Base-by-base conservation (phyloP, 1,140 invertebrate species). In the Chymomyza costata region DNA sequence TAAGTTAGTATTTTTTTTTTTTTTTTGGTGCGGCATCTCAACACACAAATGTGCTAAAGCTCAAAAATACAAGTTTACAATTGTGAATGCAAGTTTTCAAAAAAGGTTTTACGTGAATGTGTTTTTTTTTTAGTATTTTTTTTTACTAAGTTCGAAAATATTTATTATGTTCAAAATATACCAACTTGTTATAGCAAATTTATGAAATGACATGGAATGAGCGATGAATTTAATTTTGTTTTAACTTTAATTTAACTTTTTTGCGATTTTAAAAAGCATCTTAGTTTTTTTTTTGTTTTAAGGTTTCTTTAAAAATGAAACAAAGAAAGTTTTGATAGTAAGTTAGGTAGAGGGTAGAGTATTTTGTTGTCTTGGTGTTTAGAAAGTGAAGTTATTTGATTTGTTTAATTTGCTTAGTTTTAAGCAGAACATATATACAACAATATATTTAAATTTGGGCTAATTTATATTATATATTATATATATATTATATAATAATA, bases 241-340 rank as follows among this genome's bases (percentile, higher is more conserved):
- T 59, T 51, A 55, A 64, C 46, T 59, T 53, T 40, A 46, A 30
- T 49, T 35, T 47, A 28, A 31, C 40, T 44, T 76, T 46, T 38
- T 80, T 74, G 64, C 57, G 66, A 65, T 80, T 70, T 70, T 57
- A 78, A 83, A 84, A 84, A 84, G 82, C 82, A 84, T 84, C 82
- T 84, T 78, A 83, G 82, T 84, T 81, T 82, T 73, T 45, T 32
- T 21, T 25, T 25, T 5, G n/a, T n/a, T n/a, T n/a, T n/a, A n/a
- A n/a, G n/a, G n/a, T 28, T 47, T 8, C 3, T 0, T 25, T 11
- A 34, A 59, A 69, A 74, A 54, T 63, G 49, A 64, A 53, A 55
- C 30, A 59, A 56, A 60, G 60, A 50, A 16, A 35, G 30, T 59
- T 54, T 64, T 40, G 64, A 73, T 57, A 73, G 49, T 44, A 32